Evolutionary conservation across 2,888 invertebrate genomes (phyloP), one percentile per base, ranked within the genome.

Genomic region (Ornithoptera alexandrae): DNA sequence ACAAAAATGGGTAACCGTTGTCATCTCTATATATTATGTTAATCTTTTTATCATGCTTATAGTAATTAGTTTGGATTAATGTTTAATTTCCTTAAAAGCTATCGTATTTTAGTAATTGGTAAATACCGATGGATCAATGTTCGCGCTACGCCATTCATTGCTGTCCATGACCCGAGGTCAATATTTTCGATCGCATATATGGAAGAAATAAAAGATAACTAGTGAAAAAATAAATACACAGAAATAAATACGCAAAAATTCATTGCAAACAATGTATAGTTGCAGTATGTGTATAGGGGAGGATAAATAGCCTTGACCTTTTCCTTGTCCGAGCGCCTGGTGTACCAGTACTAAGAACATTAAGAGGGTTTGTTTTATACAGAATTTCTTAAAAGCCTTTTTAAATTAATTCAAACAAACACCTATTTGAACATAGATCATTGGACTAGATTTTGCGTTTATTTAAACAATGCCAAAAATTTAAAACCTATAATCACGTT

Each of bases 51-150:
- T 53, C 5, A n/a, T n/a, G 5, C n/a, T 53, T 53, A 50, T 50
- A 17, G 18, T 18, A 50, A 50, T 50, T 17, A 50, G n/a, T 53
- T 18, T 53, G n/a, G 12, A 53, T 53, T 22, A 46, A 53, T 30
- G 50, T 15, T 63, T 30, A n/a, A 12, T 46, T 62, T 56, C 42
- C 50, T 64, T n/a, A 53, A 63, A 24, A 56, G 53, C 53, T 7
- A 56, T 22, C 30, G 53, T 17, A n/a, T 30, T 56, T 64, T 12
- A 17, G 39, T 50, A 46, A 46, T 18, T 42, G 22, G 50, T 18
- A 63, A 56, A n/a, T 36, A 53, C 30, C 17, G n/a, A 53, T n/a
- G 15, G n/a, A 63, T 53, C 53, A 53, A 63, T 63, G 63, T 63
- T 24, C 36, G 53, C 60, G 60, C 36, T 30, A 20, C 24, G 30